A percentile compares a stretch with the other conserved stretches of the same genome.
Conservation (phyloP, 1,140 invertebrate genomes). For the Colletes gigas region DNA sequence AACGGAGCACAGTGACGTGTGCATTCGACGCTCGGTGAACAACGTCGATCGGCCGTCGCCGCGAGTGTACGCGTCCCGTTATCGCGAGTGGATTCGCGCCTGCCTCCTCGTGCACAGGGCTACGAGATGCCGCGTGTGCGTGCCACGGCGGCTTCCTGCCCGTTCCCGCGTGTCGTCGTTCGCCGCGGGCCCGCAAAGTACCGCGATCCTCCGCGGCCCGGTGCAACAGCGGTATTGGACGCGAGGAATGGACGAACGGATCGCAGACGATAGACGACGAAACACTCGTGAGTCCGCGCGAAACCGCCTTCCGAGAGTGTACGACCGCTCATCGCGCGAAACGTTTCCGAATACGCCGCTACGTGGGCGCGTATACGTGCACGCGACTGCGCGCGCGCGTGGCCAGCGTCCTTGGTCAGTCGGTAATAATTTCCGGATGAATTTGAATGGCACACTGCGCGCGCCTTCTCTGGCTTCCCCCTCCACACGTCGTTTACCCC, state of each 20-base stretch:
- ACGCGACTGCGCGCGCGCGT: not conserved
- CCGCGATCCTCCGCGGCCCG: constrained; percentile 1
- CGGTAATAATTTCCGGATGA: constrained; percentile 75
- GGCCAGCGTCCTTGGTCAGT: constrained; percentile 67
- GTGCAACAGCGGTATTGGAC: too few relatives aligned
- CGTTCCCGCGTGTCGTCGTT: not conserved
- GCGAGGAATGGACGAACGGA: not conserved
- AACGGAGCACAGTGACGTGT: not conserved
- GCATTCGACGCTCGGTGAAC: not conserved
- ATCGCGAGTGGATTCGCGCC: constrained; percentile 51
- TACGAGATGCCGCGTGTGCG: constrained; percentile 34
- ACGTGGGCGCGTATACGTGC: not conserved
- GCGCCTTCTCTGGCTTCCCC: constrained; percentile 34
- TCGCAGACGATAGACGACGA: not conserved
- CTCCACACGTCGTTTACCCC: not conserved
- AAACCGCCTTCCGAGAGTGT: not conserved
- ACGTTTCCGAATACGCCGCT: not conserved
- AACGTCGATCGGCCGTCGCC: not conserved
- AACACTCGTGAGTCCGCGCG: constrained; percentile 7
- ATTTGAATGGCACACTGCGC: constrained; percentile 73
- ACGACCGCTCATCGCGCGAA: not conserved
- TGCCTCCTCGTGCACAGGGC: constrained; percentile 22
- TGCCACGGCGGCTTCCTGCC: constrained; percentile 31
- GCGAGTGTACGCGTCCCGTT: not conserved
- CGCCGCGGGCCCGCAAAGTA: too few relatives aligned